Base-by-base conservation (phyloP, 2,888 invertebrate genomes). In the Ochropleura leucogaster region DNA sequence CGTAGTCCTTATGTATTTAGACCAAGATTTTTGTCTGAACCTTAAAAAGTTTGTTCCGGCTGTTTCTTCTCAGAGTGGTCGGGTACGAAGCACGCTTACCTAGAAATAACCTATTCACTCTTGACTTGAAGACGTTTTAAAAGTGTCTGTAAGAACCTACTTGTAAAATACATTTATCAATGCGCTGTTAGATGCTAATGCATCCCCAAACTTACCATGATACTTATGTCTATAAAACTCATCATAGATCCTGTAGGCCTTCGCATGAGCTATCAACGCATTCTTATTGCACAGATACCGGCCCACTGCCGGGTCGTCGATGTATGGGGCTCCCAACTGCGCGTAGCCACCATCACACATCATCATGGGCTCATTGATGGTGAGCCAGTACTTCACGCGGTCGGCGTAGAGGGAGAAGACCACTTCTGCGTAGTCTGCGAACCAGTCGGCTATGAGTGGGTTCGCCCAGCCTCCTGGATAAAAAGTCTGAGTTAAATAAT, bases 341-440 rank as follows among this genome's bases (percentile, higher is more conserved):
- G 1, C 53, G 51, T 82, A 89, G 0, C 68, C 69, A 0, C 62
- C 30, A 4, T 88, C 88, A 57, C 90, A 90, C 0, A 87, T 3
- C 0, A 44, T 18, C 0, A 91, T 88, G 0, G 98, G 97, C 86
- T 98, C 98, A 89, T 98, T 98, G 57, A 98, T 94, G 0, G 98
- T 98, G 0, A 97, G 96, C 98, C 98, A 98, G 62, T 95, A 91
- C 88, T 96, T 97, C 4, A 98, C 97, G 60, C 97, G 95, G 82
- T 97, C 97, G 0, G 97, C 97, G 79, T 95, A 97, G 78, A 97
- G 93, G 9, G 94, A 92, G 86, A 96, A 97, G 5, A 96, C 90
- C 1, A 97, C 84, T 44, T 95, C 93, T 0, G 97, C 97, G 84
- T 97, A 97, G 83, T 97, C 97, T 64, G 92, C 95, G 83, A 97